Base-by-base conservation (phyloP, 2,797 vertebrate species). In the Pangasius mekongensis region DNA sequence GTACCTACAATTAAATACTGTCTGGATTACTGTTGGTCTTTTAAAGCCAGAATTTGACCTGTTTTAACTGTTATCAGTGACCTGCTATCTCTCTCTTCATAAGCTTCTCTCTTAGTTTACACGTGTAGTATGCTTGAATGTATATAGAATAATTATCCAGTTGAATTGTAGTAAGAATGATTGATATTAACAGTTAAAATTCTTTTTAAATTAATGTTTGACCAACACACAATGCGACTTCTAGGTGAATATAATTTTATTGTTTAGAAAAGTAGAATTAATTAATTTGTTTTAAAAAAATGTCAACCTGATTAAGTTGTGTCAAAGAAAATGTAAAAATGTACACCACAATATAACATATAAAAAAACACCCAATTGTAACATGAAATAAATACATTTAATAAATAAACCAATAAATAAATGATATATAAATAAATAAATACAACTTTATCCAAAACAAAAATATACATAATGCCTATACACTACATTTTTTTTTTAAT, bases 331-430 rank as follows among this genome's bases (percentile, higher is more conserved):
- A 84, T 84, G 43, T 20, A 20, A 67, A 49, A 30, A 64, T 52
- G 27, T 83, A 67, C 43, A 67, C 9, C 62, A 67, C 0, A 4
- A 69, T 22, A 33, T 52, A 27, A 54, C 39, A 36, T 3, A 20
- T 1, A 30, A 16, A 73, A 73, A 47, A 62, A 30, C 66, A 52
- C 24, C 1, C 84, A 60, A 77, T 22, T 77, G 36, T 49, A 43
- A 69, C 54, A 73, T 88, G 3, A 76, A 66, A 86, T 60, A 82
- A 73, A 54, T 49, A 86, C 20, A 86, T 73, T 66, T 74, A 64
- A 90, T 90, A 89, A 88, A 90, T 89, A 90, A 89, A 84, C 33
- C 67, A 73, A 89, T 62, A 85, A 88, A 91, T 90, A 89, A 89
- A 89, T 89, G 11, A 83, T 86, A 80, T 62, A 86, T 90, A 77